Evolutionary conservation across 2,888 invertebrate species (phyloP).

Genomic region (Archaeoteleia sp.): DNA sequence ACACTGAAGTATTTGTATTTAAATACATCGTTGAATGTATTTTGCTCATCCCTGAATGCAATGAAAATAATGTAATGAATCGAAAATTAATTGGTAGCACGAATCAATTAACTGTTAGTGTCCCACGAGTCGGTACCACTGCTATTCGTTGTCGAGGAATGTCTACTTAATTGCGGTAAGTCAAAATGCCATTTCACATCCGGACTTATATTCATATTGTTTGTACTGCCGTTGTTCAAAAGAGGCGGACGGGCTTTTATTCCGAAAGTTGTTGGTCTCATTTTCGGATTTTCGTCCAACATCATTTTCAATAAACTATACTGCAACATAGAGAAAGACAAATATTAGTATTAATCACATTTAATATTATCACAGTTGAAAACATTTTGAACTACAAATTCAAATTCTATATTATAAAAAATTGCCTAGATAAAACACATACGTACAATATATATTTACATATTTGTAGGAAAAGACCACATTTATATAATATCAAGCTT

Average conservation of each 20-base stretch:
- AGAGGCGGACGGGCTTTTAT: constrained; percentile 81
- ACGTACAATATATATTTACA: too few species aligned
- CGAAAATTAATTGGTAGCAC: too few species aligned
- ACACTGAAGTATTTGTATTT: too few species aligned
- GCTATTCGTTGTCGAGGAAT: constrained; percentile 66
- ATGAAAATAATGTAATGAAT: background rate
- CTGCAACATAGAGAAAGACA: constrained; percentile 75
- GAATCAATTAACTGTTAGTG: constrained; percentile 42
- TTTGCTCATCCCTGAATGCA: background rate
- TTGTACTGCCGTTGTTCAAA: constrained; percentile 54
- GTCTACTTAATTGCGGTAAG: constrained; percentile 73
- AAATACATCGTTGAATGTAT: too few species aligned
- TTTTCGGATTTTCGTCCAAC: constrained; percentile 83
- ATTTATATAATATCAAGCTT: too few species aligned
- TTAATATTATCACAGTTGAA: background rate
- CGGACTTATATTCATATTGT: constrained; percentile 72
- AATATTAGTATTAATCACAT: background rate
- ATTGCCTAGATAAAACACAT: too few species aligned
- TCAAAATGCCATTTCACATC: constrained; percentile 77
- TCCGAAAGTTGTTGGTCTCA: constrained; percentile 85
- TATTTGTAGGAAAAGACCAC: too few species aligned
- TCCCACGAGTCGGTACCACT: constrained; percentile 57
- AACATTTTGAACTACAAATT: background rate
- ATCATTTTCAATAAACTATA: constrained; percentile 84
- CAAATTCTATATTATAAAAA: too few species aligned